A percentile compares a stretch with the other conserved stretches of the same genome.
Evolutionary conservation across 2,797 vertebrate species (phyloP).

Genomic region (Smutsia gigantea): DNA sequence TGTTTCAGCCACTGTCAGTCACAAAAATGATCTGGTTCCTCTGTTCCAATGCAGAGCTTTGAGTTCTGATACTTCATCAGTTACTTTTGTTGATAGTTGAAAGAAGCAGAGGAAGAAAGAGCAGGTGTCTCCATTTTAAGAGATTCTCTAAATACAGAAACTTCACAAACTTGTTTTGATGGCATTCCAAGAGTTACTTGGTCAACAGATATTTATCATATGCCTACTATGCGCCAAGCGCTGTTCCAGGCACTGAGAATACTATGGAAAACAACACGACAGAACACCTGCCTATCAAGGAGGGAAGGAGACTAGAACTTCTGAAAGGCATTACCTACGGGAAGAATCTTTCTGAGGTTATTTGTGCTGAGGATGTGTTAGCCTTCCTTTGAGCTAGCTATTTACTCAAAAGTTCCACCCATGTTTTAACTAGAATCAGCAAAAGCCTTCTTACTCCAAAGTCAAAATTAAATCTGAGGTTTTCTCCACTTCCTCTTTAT

Average conservation of each 20-base stretch:
- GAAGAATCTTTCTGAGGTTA: not conserved
- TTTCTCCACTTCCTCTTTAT: constrained; percentile 61
- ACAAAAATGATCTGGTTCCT: not conserved
- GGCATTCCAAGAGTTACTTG: not conserved
- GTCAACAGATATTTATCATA: constrained; percentile 29
- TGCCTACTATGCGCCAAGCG: not conserved
- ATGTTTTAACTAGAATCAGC: constrained; percentile 27
- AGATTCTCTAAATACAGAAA: constrained; percentile 25
- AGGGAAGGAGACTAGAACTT: not conserved
- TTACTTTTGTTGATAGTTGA: not conserved
- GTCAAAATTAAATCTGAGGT: constrained; percentile 52
- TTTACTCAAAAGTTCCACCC: constrained; percentile 4
- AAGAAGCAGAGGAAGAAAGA: constrained; percentile 8
- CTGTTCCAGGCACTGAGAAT: not conserved
- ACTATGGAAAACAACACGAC: not conserved
- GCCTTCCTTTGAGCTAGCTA: not conserved
- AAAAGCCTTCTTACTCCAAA: constrained; percentile 4
- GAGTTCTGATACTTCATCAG: not conserved
- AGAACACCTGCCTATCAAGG: not conserved
- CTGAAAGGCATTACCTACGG: not conserved
- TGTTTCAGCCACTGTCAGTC: not conserved
- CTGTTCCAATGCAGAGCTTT: not conserved
- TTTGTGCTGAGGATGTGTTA: not conserved
- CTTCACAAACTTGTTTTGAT: constrained; percentile 20
- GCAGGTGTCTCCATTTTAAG: constrained; percentile 41